A percentile compares a stretch with the other conserved stretches of the same genome.
These are phyloP conservation scores for Himalopsyche anomala DNA, from an alignment of 2,888 invertebrate genomes.

Conservation along the genomic window DNA sequence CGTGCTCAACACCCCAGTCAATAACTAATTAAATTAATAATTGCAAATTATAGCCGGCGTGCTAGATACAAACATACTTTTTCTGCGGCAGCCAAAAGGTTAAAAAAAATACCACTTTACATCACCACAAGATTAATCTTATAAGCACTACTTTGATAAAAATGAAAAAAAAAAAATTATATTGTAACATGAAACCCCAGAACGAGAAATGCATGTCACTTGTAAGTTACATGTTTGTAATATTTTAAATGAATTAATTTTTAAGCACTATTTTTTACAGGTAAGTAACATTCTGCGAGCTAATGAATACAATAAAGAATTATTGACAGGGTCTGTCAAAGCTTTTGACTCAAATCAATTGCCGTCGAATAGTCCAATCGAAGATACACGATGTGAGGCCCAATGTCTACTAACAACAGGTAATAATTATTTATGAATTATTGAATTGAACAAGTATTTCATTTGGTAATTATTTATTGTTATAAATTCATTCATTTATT, in stretches of 20 bases:
- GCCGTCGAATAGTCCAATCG: conserved; percentile 95
- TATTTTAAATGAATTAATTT: conserved; percentile 65
- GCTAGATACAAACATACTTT: too few relatives aligned
- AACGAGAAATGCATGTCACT: too few relatives aligned
- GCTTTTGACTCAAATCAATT: conserved; percentile 95
- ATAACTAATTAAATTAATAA: neutral
- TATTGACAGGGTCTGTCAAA: conserved; percentile 82
- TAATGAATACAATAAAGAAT: conserved; percentile 89
- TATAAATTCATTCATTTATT: conserved; percentile 57
- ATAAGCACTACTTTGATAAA: too few relatives aligned
- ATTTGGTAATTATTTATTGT: conserved; percentile 16
- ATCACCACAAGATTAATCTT: too few relatives aligned
- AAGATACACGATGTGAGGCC: conserved; percentile 94
- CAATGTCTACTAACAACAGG: conserved; percentile 87
- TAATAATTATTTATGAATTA: conserved; percentile 67
- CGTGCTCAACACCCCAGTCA: neutral
- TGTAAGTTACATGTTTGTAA: too few relatives aligned
- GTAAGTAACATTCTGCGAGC: conserved; percentile 85
- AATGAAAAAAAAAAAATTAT: too few relatives aligned
- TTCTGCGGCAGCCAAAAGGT: too few relatives aligned
- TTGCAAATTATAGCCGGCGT: too few relatives aligned
- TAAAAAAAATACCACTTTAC: neutral
- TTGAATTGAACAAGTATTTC: conserved; percentile 4
- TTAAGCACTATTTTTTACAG: conserved; percentile 71
- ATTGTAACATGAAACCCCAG: too few relatives aligned